Evolutionary conservation across 2,113 vertebrate genomes (phyloP), one percentile per base, ranked within the genome.

Genomic region (Lichenostomus cassidix): DNA sequence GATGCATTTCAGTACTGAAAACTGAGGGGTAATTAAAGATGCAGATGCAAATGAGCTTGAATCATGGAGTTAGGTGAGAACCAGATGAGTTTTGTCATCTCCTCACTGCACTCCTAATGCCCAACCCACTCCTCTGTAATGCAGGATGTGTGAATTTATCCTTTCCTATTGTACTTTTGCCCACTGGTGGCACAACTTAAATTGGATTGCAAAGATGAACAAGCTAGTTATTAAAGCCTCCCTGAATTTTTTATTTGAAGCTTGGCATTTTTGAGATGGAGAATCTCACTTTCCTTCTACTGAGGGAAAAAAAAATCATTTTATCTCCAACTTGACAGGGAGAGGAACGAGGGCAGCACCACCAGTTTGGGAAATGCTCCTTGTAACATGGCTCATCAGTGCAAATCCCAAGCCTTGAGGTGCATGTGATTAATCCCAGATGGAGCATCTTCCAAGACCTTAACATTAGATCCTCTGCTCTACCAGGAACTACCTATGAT

Each of bases 1-100:
- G 8, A 35, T 16, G 19, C 0, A 0, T 9, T 90, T 39, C 27
- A 37, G 22, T 3, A 21, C 5, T 41, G 55, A 65, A 87, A 74
- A 11, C 19, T 17, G 33, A 69, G 7, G n/a, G 13, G 46, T 2
- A 44, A 41, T n/a, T 15, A 35, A 44, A 41, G 63, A 44, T 35
- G 47, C 15, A 82, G n/a, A 18, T 17, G 33, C 13, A 89, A 80
- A 83, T 15, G 35, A 5, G 56, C 8, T 31, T 56, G 7, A 64
- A 73, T 55, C 18, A 13, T 7, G 37, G 37, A 44, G 22, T 15
- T 16, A 52, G 46, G 52, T 5, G 31, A 90, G 41, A 73, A 41
- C 4, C 31, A 62, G 70, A 13, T 9, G 33, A 86, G 50, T 62
- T 93, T 37, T 64, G 24, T 20, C 11, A 12, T 28, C 82, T 77